Evolutionary conservation across 1,140 invertebrate genomes (phyloP).

Genomic region (Heliconius hewitsoni): DNA sequence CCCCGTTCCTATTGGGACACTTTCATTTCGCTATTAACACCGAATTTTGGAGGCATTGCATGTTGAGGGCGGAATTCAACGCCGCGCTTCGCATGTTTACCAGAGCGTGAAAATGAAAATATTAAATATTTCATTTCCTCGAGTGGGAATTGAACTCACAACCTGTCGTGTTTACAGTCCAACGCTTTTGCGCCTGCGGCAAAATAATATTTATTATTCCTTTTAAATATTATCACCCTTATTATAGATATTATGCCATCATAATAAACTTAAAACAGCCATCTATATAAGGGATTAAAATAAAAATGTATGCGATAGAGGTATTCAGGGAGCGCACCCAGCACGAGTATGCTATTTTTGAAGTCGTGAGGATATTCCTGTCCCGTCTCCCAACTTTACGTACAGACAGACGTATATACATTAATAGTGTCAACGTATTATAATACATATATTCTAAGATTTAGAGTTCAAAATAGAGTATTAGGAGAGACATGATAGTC

Average conservation of each 20-base stretch:
- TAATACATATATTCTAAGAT: not conserved
- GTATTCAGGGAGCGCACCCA: constrained; percentile 24
- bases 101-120: no score
- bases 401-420: constrained; percentile 6
- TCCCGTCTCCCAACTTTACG: constrained; percentile 44
- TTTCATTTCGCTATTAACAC: no score
- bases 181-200: no score
- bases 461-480: constrained; percentile 7
- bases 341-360: constrained; percentile 53
- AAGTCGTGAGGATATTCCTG: constrained; percentile 59
- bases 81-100: no score
- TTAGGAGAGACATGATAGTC: constrained; percentile 20
- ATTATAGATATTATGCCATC: not conserved
- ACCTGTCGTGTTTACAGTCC: no score
- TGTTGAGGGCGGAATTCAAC: no score
- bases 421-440: not conserved
- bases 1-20: no score
- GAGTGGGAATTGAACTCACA: no score
- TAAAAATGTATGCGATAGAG: constrained; percentile 5
- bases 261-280: not conserved
- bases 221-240: not conserved
- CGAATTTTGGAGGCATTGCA: no score
- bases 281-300: constrained; percentile 19
- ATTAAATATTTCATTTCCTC: no score
- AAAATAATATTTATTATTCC: no score